Percentiles rank a stretch among this genome's conserved stretches.
Evolutionary conservation across 2,888 invertebrate species (phyloP).

Genomic region (Amblyjoppa proteus): DNA sequence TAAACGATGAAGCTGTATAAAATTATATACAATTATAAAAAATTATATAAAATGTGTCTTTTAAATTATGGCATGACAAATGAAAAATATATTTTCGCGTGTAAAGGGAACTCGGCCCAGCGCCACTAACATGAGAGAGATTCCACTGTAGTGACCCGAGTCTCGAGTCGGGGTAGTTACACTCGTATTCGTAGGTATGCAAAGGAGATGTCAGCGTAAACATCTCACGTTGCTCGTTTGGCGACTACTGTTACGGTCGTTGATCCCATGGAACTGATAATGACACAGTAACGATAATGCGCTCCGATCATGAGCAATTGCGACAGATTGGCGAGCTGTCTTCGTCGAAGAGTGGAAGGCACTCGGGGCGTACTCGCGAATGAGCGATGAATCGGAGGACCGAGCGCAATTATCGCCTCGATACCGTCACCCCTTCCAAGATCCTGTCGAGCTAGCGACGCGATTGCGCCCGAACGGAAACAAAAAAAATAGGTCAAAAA

Average conservation of each 20-base stretch:
- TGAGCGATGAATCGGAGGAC: neutral
- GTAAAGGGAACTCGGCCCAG: neutral
- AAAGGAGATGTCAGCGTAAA: constrained; percentile 29
- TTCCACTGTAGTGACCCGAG: too few species aligned
- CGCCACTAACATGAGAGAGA: neutral
- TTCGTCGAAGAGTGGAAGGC: neutral
- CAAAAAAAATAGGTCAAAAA: too few species aligned
- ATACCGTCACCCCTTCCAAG: neutral
- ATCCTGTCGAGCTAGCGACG: too few species aligned
- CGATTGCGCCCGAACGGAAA: too few species aligned
- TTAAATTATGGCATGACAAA: neutral
- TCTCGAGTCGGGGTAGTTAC: neutral
- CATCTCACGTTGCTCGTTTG: constrained; percentile 32
- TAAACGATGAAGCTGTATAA: neutral
- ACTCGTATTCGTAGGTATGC: constrained; percentile 1
- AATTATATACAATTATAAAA: neutral
- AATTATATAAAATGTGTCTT: too few species aligned
- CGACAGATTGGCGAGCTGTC: neutral
- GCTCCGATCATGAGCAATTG: constrained; percentile 30
- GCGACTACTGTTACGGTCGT: constrained; percentile 1
- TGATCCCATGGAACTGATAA: constrained; percentile 16
- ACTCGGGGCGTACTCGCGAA: constrained; percentile 3
- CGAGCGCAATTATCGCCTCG: neutral
- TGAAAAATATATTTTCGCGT: neutral
- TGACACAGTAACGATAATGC: constrained; percentile 10